Percentiles rank a stretch among this genome's conserved stretches.
Conservation (phyloP, 2,888 invertebrate genomes). For the Conomelus anceps region DNA sequence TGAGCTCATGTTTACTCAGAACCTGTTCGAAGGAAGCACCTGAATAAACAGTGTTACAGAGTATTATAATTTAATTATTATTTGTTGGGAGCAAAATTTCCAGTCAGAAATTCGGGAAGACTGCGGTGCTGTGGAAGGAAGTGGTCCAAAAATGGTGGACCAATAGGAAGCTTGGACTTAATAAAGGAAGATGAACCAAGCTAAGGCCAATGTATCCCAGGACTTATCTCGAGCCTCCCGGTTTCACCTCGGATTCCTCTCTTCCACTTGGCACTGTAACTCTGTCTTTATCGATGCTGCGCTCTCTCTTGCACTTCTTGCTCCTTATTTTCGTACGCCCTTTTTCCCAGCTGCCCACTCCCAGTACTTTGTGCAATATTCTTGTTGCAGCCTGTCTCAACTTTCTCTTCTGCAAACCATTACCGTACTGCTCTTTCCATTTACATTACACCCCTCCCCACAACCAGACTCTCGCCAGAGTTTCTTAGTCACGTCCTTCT, state of each 20-base stretch:
- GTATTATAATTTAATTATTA: slow-evolving; percentile 9
- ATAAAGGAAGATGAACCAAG: slow-evolving; percentile 7
- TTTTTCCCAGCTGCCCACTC: not conserved
- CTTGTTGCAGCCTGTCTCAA: not conserved
- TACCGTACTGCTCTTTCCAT: not conserved
- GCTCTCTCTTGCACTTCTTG: not conserved
- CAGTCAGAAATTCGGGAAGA: slow-evolving; percentile 9
- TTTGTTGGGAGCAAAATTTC: not conserved
- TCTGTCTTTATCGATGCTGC: not conserved
- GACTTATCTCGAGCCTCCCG: slow-evolving; percentile 2
- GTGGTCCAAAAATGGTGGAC: slow-evolving; percentile 8
- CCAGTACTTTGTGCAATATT: not conserved
- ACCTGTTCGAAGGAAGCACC: not conserved
- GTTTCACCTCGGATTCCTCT: not conserved
- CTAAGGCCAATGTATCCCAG: not conserved
- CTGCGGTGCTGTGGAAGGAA: slow-evolving; percentile 3
- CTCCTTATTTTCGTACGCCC: not conserved
- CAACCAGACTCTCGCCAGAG: not conserved
- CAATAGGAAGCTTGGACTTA: slow-evolving; percentile 1
- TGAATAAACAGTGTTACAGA: not conserved
- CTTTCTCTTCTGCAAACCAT: not conserved
- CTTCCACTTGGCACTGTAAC: not conserved
- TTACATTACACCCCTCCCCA: not conserved
- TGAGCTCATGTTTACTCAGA: not conserved
- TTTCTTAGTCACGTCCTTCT: not conserved